Percentiles rank a stretch among this genome's conserved stretches.
Evolutionary conservation across 2,888 invertebrate species (phyloP).

Genomic region (Athripsodes cinereus): DNA sequence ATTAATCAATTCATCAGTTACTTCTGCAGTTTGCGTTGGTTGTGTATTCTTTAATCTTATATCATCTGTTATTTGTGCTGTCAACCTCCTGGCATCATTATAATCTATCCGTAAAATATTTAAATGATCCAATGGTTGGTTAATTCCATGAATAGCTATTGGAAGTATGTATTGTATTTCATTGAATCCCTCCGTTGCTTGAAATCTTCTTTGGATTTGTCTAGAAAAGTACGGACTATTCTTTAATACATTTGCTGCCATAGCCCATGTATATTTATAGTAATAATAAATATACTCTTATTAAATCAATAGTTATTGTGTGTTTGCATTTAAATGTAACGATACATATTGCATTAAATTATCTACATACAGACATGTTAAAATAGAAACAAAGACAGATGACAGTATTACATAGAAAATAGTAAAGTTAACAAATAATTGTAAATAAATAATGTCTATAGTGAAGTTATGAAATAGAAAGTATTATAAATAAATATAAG

Average conservation of each 20-base stretch:
- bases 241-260: not conserved
- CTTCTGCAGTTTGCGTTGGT: not conserved
- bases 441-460: no score
- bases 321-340: no score
- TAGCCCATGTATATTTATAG: no score
- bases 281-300: no score
- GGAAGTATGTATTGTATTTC: not conserved
- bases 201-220: not conserved
- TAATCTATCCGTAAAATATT: not conserved
- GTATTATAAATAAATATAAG: no score
- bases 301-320: no score
- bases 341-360: no score
- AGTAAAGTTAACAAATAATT: no score
- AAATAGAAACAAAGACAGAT: no score
- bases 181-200: not conserved
- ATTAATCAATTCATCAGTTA: not conserved
- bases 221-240: not conserved
- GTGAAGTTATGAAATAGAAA: no score
- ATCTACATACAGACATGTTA: no score
- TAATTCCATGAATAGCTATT: not conserved
- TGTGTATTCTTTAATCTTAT: not conserved
- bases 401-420: no score
- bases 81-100: not conserved
- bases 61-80: not conserved
- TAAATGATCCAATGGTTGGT: not conserved